phyloP scores from a whole-genome alignment of 1,140 invertebrate species.

The Lerema accius region DNA sequence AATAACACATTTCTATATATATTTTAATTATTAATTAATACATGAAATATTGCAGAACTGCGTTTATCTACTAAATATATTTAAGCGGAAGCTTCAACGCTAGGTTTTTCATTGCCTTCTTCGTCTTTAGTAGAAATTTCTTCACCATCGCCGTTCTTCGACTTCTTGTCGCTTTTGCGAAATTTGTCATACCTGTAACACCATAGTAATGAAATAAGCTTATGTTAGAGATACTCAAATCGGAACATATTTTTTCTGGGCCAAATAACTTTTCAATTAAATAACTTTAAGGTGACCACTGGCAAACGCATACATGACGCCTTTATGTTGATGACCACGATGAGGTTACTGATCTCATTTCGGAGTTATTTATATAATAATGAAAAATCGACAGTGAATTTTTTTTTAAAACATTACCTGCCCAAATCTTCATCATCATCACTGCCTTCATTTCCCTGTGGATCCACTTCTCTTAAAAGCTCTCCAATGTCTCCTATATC shows the following conservation, averaged over 20 bases:
- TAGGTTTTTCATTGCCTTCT: slow-evolving; percentile 55
- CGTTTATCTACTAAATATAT: slow-evolving; percentile 10
- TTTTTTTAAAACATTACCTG: too few species aligned
- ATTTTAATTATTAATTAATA: slow-evolving; percentile 20
- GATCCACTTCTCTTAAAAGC: slow-evolving; percentile 85
- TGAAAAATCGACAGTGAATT: too few species aligned
- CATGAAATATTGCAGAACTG: slow-evolving; percentile 16
- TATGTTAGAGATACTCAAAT: too few species aligned
- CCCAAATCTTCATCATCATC: slow-evolving; percentile 88
- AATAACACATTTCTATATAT: too few species aligned
- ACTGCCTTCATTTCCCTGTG: slow-evolving; percentile 85
- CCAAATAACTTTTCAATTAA: too few species aligned
- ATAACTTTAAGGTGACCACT: too few species aligned
- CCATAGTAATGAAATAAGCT: too few species aligned
- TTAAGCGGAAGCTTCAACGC: slow-evolving; percentile 60
- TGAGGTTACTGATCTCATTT: too few species aligned
- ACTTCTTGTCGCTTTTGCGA: slow-evolving; percentile 77
- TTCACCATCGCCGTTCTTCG: slow-evolving; percentile 56
- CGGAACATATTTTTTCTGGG: too few species aligned
- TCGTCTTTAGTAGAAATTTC: slow-evolving; percentile 53
- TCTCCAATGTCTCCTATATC: slow-evolving; percentile 89
- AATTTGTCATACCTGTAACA: slow-evolving; percentile 76
- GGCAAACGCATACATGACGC: too few species aligned
- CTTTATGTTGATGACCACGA: too few species aligned
- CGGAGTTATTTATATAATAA: too few species aligned